Evolutionary conservation across 1,140 invertebrate genomes (phyloP), one percentile per base, ranked within the genome.

Genomic region (Dolichoris vasculosae): DNA sequence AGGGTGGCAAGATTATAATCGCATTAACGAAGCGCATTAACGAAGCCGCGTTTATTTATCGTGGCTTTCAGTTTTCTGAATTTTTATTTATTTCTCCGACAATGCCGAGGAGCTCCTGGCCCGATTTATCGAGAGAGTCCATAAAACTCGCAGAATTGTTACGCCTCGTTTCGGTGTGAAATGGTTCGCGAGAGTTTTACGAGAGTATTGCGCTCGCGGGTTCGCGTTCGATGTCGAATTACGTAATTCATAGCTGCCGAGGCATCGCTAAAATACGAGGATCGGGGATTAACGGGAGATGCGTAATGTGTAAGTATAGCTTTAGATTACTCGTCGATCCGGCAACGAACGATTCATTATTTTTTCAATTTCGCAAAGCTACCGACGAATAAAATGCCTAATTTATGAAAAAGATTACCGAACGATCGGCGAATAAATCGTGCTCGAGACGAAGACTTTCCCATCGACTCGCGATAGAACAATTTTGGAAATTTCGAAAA

Each of bases 21-120:
- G n/a, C n/a, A n/a, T n/a, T n/a, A n/a, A n/a, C 26, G 17, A 30
- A n/a, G n/a, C 15, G 38, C n/a, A 32, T 80, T 80, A 80, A 84
- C 69, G 76, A 79, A 84, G 75, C 59, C 17, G 40, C 82, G 59
- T 35, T 77, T 51, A 67, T 76, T 83, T 76, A 76, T 83, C 46
- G 20, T 23, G 38, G 38, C 38, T 38, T 69, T 35, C 1, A 63
- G 38, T 78, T 78, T 23, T 32, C 8, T 26, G 73, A 3, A 26
- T 6, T 30, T 75, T 46, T 23, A 40, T 64, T 64, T 26, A 30
- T 15, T 17, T 38, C 23, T 2, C 15, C 13, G 40, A 75, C 9
- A n/a, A n/a, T n/a, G n/a, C n/a, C n/a, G n/a, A n/a, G n/a, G 73
- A 75, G 73, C 2, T 2, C 9, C n/a, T 0, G 13, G 13, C 40